phyloP scores from a whole-genome alignment of 2,797 vertebrate genomes.

The Brotula barbata region DNA sequence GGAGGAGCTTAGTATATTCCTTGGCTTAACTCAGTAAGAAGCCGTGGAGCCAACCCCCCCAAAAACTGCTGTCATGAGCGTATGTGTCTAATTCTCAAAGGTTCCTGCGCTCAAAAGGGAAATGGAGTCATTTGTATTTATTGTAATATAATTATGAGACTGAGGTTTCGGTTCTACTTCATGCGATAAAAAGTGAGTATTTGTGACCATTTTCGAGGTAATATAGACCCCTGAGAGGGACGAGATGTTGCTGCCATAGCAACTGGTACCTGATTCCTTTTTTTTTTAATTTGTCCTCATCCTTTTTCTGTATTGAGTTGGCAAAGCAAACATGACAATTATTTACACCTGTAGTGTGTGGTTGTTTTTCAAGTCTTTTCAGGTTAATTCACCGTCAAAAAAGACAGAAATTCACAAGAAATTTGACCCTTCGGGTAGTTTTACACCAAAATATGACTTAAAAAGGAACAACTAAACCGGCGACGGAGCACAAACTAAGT shows the following conservation, averaged over 20 bases:
- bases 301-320: slow-evolving; percentile 6
- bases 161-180: slow-evolving; percentile 12
- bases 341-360: no score
- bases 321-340: slow-evolving; percentile 1
- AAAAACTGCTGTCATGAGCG: slow-evolving; percentile 9
- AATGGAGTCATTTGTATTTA: slow-evolving; percentile 18
- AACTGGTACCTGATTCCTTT: slow-evolving; percentile 47
- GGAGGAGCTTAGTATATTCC: slow-evolving; percentile 3
- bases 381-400: no score
- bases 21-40: slow-evolving; percentile 6
- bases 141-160: slow-evolving; percentile 23
- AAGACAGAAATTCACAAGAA: no score
- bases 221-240: slow-evolving; percentile 40
- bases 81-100: slow-evolving; percentile 15
- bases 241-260: slow-evolving; percentile 48
- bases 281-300: neutral
- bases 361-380: no score
- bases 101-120: slow-evolving; percentile 12
- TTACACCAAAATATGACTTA: no score
- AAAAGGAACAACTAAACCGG: no score
- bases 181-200: slow-evolving; percentile 21
- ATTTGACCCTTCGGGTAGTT: no score
- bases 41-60: slow-evolving; percentile 10
- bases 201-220: slow-evolving; percentile 48
- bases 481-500: no score